Percentiles rank a stretch among this genome's conserved stretches.
Conservation (phyloP, 2,113 vertebrate species). For the Peromyscus californicus region DNA sequence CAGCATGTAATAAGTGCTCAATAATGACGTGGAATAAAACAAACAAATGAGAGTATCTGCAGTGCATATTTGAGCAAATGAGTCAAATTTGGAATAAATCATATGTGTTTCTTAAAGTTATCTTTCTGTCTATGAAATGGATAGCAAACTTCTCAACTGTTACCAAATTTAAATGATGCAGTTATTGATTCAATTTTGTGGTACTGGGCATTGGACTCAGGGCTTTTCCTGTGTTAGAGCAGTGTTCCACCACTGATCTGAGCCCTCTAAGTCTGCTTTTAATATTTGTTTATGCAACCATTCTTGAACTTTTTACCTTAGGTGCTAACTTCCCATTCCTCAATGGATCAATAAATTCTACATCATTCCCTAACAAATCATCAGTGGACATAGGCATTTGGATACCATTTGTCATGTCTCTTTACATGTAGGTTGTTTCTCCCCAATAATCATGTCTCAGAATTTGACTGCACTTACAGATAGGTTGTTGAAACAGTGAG, state of each 20-base stretch:
- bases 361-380: not conserved
- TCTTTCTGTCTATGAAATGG: constrained; percentile 11
- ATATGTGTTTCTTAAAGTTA: constrained; percentile 7
- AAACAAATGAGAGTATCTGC: not conserved
- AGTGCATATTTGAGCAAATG: constrained; percentile 9
- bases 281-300: constrained; percentile 38
- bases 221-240: not conserved
- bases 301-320: not conserved
- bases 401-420: not conserved
- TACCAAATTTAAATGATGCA: constrained; percentile 54
- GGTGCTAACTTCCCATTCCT: not conserved
- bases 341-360: not conserved
- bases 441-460: not conserved
- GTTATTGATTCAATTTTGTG: not conserved
- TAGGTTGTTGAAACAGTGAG: constrained; percentile 2
- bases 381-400: not conserved
- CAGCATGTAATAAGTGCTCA: not conserved
- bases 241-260: not conserved
- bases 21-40: not conserved
- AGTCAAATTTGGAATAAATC: constrained; percentile 22
- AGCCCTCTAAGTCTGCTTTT: not conserved
- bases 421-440: not conserved
- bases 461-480: constrained; percentile 33
- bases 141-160: constrained; percentile 43
- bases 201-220: not conserved